Conservation (phyloP, 1,140 invertebrate species). For the Drosophila truncata region DNA sequence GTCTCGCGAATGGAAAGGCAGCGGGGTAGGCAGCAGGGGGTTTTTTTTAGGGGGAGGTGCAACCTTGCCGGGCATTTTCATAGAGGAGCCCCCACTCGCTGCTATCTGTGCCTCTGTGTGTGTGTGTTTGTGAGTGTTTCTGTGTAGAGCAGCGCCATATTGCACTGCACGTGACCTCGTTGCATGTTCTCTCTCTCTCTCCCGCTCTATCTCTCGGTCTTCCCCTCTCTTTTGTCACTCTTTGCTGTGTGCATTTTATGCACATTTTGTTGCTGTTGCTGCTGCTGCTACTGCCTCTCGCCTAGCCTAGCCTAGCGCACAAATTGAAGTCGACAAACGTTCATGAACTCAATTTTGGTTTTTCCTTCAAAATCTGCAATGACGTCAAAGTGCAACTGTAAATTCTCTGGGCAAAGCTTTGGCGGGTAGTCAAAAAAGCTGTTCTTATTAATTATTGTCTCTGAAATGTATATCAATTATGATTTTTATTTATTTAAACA, state of each 20-base stretch:
- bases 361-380: constrained; percentile 72
- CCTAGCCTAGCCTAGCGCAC: constrained; percentile 52
- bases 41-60: neutral
- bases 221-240: neutral
- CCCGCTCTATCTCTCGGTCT: neutral
- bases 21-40: neutral
- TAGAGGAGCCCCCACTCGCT: constrained; percentile 29
- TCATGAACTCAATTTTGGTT: constrained; percentile 82
- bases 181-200: constrained; percentile 54
- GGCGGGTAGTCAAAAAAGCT: neutral
- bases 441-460: neutral
- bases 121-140: constrained; percentile 24
- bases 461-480: neutral
- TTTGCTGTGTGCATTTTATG: constrained; percentile 51
- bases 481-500: neutral
- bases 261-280: constrained; percentile 50
- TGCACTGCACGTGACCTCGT: constrained; percentile 80
- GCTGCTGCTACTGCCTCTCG: constrained; percentile 23
- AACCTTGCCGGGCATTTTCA: constrained; percentile 66
- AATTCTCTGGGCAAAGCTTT: constrained; percentile 36
- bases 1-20: constrained; percentile 25
- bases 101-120: constrained; percentile 16
- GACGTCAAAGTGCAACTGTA: constrained; percentile 81
- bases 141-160: constrained; percentile 68
- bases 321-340: constrained; percentile 85